These are phyloP conservation scores for Pteronotus mesoamericanus DNA, from an alignment of 2,797 vertebrate species.

Conservation along the genomic window DNA sequence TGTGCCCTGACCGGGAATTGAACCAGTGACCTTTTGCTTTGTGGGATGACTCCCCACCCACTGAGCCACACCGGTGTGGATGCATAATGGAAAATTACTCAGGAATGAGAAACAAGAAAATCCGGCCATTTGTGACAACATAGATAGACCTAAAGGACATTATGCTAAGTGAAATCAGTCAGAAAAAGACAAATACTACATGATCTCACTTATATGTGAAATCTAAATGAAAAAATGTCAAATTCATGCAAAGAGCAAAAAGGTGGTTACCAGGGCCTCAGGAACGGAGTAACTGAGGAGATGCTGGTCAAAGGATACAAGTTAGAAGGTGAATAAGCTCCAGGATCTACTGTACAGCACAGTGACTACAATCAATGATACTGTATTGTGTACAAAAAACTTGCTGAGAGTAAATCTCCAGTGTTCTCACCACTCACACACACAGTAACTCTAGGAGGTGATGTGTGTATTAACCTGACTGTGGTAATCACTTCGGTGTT, in stretches of 20 bases:
- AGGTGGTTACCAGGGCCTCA: not conserved
- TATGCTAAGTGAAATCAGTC: not conserved
- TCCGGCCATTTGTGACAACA: not conserved
- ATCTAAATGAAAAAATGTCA: not conserved
- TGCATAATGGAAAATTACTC: not conserved
- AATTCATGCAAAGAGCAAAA: not conserved
- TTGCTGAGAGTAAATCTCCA: not conserved
- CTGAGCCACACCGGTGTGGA: not conserved
- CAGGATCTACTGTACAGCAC: not conserved
- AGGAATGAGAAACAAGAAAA: not conserved
- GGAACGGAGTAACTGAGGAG: not conserved
- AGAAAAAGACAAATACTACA: not conserved
- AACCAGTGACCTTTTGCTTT: not conserved
- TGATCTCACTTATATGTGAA: not conserved
- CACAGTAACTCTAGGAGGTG: not conserved
- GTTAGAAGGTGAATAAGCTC: not conserved
- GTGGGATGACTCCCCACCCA: no score
- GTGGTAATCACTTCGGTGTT: not conserved
- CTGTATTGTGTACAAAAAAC: not conserved
- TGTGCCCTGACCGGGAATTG: not conserved
- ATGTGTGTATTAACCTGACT: not conserved
- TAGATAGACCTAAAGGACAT: not conserved
- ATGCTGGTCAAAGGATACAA: not conserved
- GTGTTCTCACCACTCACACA: not conserved
- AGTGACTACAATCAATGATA: not conserved